Evolutionary conservation across 2,888 invertebrate genomes (phyloP), one percentile per base, ranked within the genome.

Genomic region (Lepidochitona cinerea): DNA sequence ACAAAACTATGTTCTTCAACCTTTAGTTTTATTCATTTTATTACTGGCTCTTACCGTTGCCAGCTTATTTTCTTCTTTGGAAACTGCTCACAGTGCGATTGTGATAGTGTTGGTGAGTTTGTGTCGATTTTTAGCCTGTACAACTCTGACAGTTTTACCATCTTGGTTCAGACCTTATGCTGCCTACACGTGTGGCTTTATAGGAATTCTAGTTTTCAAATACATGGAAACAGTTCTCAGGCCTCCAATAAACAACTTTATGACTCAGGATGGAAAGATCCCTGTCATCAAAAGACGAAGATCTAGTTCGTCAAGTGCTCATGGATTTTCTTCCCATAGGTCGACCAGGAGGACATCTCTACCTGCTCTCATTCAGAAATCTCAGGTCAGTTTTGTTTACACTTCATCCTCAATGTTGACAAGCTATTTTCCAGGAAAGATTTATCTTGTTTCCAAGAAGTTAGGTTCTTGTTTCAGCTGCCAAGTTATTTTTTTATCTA

Each of bases 311-410:
- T 86, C 87, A 7, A 84, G 83, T 37, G 80, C 86, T n/a, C 85
- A 87, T 76, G 81, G 83, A 37, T 87, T 85, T 75, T 79, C 85
- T 26, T 75, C 86, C 52, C 85, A 86, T 75, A 83, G 88, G 52
- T 84, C 86, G 12, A 86, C 87, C n/a, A 80, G 90, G 70, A 81
- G 91, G 52, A 90, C 90, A 7, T 90, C 90, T 18, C 82, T 91
- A 64, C 91, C 90, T 35, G 89, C 90, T 32, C 84, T 91, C 73
- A 88, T 87, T 67, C 88, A 86, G 75, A 88, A 87, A 79, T 81
- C 83, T 78, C 89, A 89, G 86, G 85, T 86, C 79, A 77, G 82
- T 70, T 18, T n/a, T n/a, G n/a, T n/a, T n/a, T n/a, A n/a, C n/a
- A n/a, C n/a, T n/a, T n/a, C n/a, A n/a, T n/a, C n/a, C n/a, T n/a